These are phyloP conservation scores for Thripadectes ignobilis DNA, from an alignment of 2,797 vertebrate genomes.

Conservation along the genomic window DNA sequence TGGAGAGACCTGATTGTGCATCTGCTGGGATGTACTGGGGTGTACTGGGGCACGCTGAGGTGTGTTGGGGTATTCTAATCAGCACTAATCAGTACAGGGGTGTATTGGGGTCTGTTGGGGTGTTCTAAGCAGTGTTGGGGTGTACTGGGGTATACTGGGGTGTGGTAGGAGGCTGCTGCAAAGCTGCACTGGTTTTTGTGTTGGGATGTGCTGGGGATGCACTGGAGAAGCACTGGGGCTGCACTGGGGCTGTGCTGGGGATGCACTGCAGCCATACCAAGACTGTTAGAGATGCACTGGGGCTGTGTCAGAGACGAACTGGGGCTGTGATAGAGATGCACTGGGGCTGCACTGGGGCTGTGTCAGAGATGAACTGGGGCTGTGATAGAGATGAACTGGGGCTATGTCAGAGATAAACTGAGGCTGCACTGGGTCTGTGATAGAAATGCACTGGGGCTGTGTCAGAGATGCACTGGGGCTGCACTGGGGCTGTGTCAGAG, in stretches of 20 bases:
- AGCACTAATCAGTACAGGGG: not conserved
- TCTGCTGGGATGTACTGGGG: not conserved
- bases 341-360: no score
- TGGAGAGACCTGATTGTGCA: fast-evolving
- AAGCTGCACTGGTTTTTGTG: not conserved
- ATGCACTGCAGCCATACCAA: no score
- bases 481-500: not conserved
- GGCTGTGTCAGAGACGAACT: not conserved
- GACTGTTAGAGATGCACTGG: no score
- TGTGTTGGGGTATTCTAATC: not conserved
- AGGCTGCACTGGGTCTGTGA: no score
- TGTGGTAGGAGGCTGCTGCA: not conserved
- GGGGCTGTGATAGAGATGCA: not conserved
- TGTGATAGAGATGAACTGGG: no score
- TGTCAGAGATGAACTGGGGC: no score
- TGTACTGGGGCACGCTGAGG: not conserved
- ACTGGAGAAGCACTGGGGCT: fast-evolving
- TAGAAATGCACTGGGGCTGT: no score
- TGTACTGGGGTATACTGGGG: not conserved
- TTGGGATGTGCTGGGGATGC: not conserved
- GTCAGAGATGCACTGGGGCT: not conserved
- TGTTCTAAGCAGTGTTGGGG: not conserved
- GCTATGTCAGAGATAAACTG: no score
- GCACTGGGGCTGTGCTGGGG: not conserved
- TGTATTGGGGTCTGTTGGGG: not conserved